Base-by-base conservation (phyloP, 2,888 invertebrate genomes). In the Clitarchus hookeri region DNA sequence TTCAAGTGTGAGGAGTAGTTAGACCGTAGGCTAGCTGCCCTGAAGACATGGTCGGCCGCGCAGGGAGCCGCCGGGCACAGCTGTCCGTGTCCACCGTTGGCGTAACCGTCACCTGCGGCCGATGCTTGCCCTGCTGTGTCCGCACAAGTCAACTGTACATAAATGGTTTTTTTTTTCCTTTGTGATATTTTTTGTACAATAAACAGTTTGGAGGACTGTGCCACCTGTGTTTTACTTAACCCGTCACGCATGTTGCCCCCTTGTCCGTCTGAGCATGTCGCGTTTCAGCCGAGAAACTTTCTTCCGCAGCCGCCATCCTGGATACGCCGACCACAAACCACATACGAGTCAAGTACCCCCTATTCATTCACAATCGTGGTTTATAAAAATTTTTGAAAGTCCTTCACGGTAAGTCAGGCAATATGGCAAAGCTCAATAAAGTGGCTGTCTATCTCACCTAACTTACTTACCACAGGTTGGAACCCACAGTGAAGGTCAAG, bases 141-240 rank as follows among this genome's bases (percentile, higher is more conserved):
- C 65, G 65, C 11, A 9, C 65, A 65, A 3, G 65, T 65, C 65
- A 23, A 65, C 65, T 65, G 65, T 65, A 65, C 65, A 65, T 65
- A 65, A 65, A n/a, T 65, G 65, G 6, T 19, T 65, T 53, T 53
- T 53, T 53, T 53, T 53, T n/a, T 23, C 19, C 8, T 65, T 65
- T 65, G 65, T 65, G 65, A n/a, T n/a, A 65, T 65, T 23, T 65
- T 65, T 65, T 65, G 65, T 65, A 65, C 19, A 65, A 65, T 65
- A 65, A 65, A 65, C 23, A 65, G 65, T n/a, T 65, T 11, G 8
- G 65, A 65, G 23, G 65, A 65, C 65, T 65, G 65, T n/a, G 16
- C 23, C 65, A 19, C 65, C 65, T 48, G 65, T 65, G 6, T 65
- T 65, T 65, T n/a, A 23, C 65, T 65, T 65, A 23, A 65, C 65